Percentiles rank a stretch among this genome's conserved stretches.
These are phyloP conservation scores for Drosophila ironensis DNA, from an alignment of 1,140 invertebrate species.

Conservation along the genomic window DNA sequence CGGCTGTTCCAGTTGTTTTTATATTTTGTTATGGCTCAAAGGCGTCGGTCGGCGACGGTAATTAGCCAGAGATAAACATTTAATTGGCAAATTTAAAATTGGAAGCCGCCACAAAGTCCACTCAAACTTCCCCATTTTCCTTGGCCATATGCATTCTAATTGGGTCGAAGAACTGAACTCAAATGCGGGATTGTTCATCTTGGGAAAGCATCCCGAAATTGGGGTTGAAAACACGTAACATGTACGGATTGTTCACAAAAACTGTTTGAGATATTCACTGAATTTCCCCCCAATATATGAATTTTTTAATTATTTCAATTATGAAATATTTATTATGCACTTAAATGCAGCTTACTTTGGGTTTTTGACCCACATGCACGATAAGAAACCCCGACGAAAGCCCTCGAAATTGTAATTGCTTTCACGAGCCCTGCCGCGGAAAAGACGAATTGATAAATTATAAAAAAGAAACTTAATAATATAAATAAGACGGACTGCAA, in stretches of 20 bases:
- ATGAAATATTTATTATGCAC: too few relatives aligned
- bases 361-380: background rate
- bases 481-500: slow-evolving; percentile 64
- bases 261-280: too few relatives aligned
- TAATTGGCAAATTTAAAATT: slow-evolving; percentile 74
- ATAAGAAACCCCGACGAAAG: background rate
- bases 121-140: slow-evolving; percentile 1
- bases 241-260: too few relatives aligned
- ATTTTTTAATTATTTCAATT: too few relatives aligned
- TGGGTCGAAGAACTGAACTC: slow-evolving; percentile 43
- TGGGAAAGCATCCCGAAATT: too few relatives aligned
- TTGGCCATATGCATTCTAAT: slow-evolving; percentile 55
- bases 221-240: too few relatives aligned
- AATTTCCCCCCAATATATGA: too few relatives aligned
- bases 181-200: background rate
- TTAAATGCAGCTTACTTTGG: too few relatives aligned
- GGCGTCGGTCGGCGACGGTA: slow-evolving; percentile 40
- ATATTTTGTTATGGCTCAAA: slow-evolving; percentile 34
- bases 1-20: slow-evolving; percentile 22
- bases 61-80: slow-evolving; percentile 75
- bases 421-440: slow-evolving; percentile 24
- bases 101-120: slow-evolving; percentile 47
- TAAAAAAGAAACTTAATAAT: slow-evolving; percentile 70
- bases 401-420: slow-evolving; percentile 17
- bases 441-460: slow-evolving; percentile 59